Conservation (phyloP, 1,140 invertebrate species). For the Bombus breviceps region DNA sequence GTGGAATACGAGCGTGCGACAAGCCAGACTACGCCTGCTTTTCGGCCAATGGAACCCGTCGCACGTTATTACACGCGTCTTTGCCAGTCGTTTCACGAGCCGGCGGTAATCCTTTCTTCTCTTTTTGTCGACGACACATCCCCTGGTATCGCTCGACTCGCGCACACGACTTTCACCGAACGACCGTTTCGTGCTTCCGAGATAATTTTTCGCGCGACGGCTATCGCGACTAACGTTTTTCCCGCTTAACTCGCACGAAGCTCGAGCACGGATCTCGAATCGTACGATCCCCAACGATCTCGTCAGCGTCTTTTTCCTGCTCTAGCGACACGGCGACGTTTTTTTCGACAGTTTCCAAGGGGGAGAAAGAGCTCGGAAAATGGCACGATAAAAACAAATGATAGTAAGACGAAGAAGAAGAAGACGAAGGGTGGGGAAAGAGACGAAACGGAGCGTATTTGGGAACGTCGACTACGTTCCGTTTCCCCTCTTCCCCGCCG, state of each 20-base stretch:
- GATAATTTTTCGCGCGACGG: neutral
- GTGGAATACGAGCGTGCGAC: constrained; percentile 19
- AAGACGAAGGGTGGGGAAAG: neutral
- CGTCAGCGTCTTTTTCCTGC: neutral
- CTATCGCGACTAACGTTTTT: too few relatives aligned
- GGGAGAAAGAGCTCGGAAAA: fast-evolving
- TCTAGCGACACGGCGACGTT: too few relatives aligned
- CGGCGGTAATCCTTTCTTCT: too few relatives aligned
- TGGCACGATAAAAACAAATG: too few relatives aligned
- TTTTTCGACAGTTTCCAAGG: neutral
- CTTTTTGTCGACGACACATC: neutral
- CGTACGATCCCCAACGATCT: neutral
- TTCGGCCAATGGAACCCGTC: constrained; percentile 60
- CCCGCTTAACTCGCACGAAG: too few relatives aligned
- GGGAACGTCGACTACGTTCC: constrained; percentile 19
- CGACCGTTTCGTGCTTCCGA: neutral
- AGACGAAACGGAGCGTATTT: neutral
- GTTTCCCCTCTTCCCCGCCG: constrained; percentile 14
- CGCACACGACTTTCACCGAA: neutral
- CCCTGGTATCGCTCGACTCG: neutral
- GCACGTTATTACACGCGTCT: constrained; percentile 67
- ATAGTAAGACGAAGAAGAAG: too few relatives aligned
- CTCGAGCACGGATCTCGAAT: neutral
- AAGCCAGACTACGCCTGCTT: constrained; percentile 29
- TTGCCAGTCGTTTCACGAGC: constrained; percentile 28